A percentile compares a stretch with the other conserved stretches of the same genome.
Conservation (phyloP, 2,113 vertebrate genomes). For the Camarhynchus parvulus region DNA sequence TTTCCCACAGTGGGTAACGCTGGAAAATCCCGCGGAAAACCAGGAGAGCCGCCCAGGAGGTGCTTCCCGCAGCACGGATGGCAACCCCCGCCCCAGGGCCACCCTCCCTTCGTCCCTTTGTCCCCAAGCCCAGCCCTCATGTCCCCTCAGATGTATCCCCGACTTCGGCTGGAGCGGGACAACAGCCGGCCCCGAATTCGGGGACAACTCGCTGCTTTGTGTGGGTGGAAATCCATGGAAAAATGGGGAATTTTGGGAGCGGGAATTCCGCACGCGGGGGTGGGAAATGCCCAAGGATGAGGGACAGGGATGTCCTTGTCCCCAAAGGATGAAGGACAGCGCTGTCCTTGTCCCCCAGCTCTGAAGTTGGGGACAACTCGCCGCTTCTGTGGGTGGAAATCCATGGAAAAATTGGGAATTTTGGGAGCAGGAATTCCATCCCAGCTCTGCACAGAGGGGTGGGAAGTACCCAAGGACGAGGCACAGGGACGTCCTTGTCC, state of each 20-base stretch:
- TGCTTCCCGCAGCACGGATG: not conserved
- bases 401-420: not conserved
- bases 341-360: not conserved
- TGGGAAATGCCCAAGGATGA: not conserved
- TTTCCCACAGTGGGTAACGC: not conserved
- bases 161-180: not conserved
- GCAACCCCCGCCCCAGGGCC: not conserved
- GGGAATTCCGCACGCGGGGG: not conserved
- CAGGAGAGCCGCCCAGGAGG: not conserved
- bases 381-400: not conserved
- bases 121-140: rapidly evolving
- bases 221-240: not conserved
- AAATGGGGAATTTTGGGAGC: not conserved
- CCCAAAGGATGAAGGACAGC: not conserved
- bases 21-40: rapidly evolving
- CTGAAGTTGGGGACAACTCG: not conserved
- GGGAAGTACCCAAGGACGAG: not conserved
- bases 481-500: not conserved
- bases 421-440: not conserved
- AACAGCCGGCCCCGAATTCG: not conserved
- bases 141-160: not conserved
- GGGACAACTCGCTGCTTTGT: not conserved
- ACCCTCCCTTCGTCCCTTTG: not conserved
- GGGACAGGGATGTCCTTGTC: not conserved
- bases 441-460: too few relatives aligned